Conservation (phyloP, 1,140 invertebrate species). For the Olivierus martensii region DNA sequence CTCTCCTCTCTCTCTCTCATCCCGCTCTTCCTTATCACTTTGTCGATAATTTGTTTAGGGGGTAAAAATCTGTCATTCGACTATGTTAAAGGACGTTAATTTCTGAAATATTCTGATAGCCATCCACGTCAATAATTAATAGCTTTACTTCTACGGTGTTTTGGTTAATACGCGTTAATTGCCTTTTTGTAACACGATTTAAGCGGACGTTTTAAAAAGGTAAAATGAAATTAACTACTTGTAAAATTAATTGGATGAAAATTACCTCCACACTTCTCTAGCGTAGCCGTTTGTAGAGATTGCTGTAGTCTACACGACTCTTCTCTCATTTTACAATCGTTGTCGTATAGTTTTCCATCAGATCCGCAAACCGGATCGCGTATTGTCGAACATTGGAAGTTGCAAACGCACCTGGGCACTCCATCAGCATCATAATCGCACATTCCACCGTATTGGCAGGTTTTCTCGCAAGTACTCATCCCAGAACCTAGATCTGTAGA, state of each 20-base stretch:
- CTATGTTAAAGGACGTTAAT: too few species aligned
- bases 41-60: too few species aligned
- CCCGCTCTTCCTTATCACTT: too few species aligned
- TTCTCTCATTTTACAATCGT: slow-evolving; percentile 70
- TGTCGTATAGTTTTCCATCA: slow-evolving; percentile 62
- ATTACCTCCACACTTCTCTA: slow-evolving; percentile 8
- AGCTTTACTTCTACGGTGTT: too few species aligned
- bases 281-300: slow-evolving; percentile 38
- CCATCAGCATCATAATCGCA: slow-evolving; percentile 19
- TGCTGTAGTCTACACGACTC: slow-evolving; percentile 68
- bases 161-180: too few species aligned
- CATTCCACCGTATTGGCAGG: slow-evolving; percentile 18
- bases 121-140: too few species aligned
- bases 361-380: slow-evolving; percentile 47
- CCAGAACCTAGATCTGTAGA: slow-evolving; percentile 6
- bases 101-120: too few species aligned
- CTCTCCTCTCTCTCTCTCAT: too few species aligned
- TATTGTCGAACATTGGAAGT: slow-evolving; percentile 15
- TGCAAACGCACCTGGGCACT: slow-evolving; percentile 14
- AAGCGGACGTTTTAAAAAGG: too few species aligned
- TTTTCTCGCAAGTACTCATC: slow-evolving; percentile 11
- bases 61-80: too few species aligned
- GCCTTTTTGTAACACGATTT: too few species aligned
- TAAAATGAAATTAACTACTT: too few species aligned
- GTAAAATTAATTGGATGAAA: neutral